phyloP scores from a whole-genome alignment of 2,888 invertebrate species.

The Nasonia oneida region DNA sequence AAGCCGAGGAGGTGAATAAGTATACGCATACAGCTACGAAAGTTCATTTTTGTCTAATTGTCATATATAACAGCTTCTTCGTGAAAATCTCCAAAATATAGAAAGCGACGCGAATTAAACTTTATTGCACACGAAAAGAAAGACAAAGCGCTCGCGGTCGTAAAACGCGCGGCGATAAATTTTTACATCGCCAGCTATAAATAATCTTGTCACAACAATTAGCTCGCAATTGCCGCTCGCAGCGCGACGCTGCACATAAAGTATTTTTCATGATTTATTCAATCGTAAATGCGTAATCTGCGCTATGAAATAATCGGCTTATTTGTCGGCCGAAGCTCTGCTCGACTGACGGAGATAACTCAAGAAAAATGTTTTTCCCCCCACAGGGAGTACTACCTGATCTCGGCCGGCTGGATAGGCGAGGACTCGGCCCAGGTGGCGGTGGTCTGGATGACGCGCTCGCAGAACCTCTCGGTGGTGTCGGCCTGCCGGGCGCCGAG shows the following conservation, averaged over 20 bases:
- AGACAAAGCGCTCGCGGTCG: too few species aligned
- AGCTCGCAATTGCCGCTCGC: neutral
- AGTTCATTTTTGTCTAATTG: too few species aligned
- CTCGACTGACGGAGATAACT: too few species aligned
- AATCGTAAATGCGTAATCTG: neutral
- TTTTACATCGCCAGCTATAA: neutral
- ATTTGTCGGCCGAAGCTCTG: too few species aligned
- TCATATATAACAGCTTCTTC: neutral
- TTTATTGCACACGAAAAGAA: too few species aligned
- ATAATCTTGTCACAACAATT: neutral
- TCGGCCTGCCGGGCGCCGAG: slow-evolving; percentile 91
- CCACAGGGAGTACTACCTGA: slow-evolving; percentile 93
- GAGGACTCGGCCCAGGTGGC: slow-evolving; percentile 88
- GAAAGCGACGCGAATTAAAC: too few species aligned
- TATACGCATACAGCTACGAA: too few species aligned
- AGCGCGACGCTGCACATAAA: neutral
- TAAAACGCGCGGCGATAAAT: neutral
- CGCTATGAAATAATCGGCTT: too few species aligned
- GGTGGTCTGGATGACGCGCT: slow-evolving; percentile 95
- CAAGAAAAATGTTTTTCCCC: slow-evolving; percentile 14
- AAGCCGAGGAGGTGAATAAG: too few species aligned
- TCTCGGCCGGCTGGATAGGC: slow-evolving; percentile 94
- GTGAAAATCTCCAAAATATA: neutral
- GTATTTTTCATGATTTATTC: neutral
- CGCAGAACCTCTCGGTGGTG: slow-evolving; percentile 94